Base-by-base conservation (phyloP, 2,888 invertebrate genomes). In the Tubulanus polymorphus region DNA sequence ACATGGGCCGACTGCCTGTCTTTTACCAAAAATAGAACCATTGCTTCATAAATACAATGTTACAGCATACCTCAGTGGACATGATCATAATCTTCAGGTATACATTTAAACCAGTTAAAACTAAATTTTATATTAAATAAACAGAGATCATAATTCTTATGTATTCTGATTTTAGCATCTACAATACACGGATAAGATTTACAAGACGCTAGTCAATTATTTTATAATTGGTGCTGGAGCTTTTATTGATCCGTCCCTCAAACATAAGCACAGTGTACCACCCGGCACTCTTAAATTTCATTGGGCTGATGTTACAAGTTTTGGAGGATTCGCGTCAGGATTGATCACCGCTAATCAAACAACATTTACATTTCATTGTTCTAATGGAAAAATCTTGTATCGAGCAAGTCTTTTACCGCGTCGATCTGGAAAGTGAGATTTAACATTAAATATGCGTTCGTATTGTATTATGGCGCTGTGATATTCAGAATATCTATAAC, bases 181-280 rank as follows among this genome's bases (percentile, higher is more conserved):
- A 25, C 66, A 64, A 51, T 54, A 63, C 30, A 66, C 62, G 3
- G 55, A 54, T 3, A 55, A 66, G 32, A 59, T 56, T 18, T 57
- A 63, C 15, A 61, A 64, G n/a, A 25, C 45, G 12, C 68, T 65
- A 2, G 66, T 80, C 50, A 65, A 80, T 52, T 80, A 79, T 60
- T 72, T 81, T 56, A 72, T 81, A 1, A 75, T 76, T 10, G 81
- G 81, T 10, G 77, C 79, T 2, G 80, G 76, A 5, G 79, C 80
- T 55, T 74, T 79, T 59, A 70, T 76, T 3, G 77, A 80, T 52
- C 57, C 66, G 1, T 76, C 74, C 18, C 64, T 62, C 0, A 65
- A 59, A 12, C 76, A 81, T 64, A 61, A 60, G 18, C 53, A 63
- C 30, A 57, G 63, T 3, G 72, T 80, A 2, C 78, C 79, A 3